Conservation (phyloP, 2,797 vertebrate genomes). For the Coluber constrictor region DNA sequence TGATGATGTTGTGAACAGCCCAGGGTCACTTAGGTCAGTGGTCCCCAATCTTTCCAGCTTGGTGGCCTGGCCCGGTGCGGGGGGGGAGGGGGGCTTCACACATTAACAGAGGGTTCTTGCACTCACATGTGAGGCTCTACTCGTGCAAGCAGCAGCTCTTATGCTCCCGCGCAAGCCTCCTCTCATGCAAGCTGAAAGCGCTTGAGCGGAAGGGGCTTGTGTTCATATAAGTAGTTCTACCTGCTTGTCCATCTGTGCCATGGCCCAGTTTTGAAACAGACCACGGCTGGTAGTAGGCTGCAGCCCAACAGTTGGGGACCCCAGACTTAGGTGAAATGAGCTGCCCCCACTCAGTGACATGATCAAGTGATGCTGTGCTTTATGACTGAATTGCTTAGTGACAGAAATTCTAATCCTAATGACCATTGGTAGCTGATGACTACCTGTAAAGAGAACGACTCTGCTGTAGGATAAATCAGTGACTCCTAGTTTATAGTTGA, state of each 20-base stretch:
- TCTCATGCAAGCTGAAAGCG: too few species aligned
- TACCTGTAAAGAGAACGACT: neutral
- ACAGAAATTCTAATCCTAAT: neutral
- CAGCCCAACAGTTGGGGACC: accelerated
- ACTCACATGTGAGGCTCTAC: too few species aligned
- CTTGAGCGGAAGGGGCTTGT: too few species aligned
- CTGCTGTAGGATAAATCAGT: neutral
- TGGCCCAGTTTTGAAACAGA: neutral
- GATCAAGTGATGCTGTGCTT: neutral
- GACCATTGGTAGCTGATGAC: neutral
- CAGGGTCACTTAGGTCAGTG: neutral
- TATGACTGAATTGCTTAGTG: neutral
- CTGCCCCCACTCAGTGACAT: neutral
- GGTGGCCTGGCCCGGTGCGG: too few species aligned
- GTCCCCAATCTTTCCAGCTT: neutral
- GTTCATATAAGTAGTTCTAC: too few species aligned
- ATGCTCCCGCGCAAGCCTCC: neutral
- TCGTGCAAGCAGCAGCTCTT: neutral
- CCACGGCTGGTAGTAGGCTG: too few species aligned
- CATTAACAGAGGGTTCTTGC: too few species aligned
- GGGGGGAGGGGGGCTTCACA: too few species aligned
- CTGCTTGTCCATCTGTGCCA: neutral
- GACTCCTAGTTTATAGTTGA: neutral
- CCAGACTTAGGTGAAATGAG: neutral
- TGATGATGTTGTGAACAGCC: neutral